Evolutionary conservation across 1,140 invertebrate genomes (phyloP).

Genomic region (Penaeus vannamei): DNA sequence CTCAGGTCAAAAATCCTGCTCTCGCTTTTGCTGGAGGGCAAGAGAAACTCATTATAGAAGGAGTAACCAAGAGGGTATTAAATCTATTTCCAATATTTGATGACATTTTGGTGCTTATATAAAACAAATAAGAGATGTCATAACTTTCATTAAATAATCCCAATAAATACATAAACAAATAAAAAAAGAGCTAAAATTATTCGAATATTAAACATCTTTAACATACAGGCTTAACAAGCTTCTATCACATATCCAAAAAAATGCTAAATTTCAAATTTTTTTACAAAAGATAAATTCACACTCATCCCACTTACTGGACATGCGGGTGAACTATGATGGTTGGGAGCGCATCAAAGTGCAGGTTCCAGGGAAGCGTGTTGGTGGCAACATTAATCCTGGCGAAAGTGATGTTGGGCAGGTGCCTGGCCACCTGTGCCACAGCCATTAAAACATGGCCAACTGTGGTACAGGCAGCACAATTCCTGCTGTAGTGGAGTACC

Average conservation of each 20-base stretch:
- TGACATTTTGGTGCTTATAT: neutral
- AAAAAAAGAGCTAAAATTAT: no score
- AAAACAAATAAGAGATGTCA: no score
- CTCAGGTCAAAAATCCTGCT: constrained; percentile 49
- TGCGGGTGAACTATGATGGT: constrained; percentile 55
- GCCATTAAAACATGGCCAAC: constrained; percentile 50
- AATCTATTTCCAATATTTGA: neutral
- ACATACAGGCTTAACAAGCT: no score
- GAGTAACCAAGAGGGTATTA: neutral
- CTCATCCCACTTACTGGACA: constrained; percentile 6
- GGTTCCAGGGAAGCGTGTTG: constrained; percentile 54
- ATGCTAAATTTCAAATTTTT: no score
- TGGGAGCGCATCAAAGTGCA: constrained; percentile 50
- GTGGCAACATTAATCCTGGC: constrained; percentile 37
- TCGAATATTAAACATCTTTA: no score
- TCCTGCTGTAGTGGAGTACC: constrained; percentile 52
- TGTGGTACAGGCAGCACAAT: constrained; percentile 50
- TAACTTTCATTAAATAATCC: no score
- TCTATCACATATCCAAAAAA: no score
- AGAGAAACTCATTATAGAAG: neutral
- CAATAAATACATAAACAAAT: no score
- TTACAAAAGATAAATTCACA: neutral
- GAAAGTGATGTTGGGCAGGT: constrained; percentile 47
- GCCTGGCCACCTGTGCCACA: constrained; percentile 36
- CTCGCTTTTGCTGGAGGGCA: constrained; percentile 51